These are phyloP conservation scores for Rallus crepitans DNA, from an alignment of 2,797 vertebrate species.

Conservation along the genomic window DNA sequence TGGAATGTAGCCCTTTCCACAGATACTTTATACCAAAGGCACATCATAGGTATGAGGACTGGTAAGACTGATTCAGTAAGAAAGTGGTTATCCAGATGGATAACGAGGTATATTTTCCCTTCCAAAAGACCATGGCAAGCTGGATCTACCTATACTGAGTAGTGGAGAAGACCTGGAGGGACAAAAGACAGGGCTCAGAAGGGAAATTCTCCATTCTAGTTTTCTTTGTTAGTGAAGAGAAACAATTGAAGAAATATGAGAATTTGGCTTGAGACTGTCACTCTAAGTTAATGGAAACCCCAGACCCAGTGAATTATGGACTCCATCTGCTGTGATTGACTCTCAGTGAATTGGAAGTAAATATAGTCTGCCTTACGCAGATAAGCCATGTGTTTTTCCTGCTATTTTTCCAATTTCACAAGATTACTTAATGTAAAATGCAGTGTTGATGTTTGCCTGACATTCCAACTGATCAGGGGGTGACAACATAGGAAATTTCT, in stretches of 20 bases:
- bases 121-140: not conserved
- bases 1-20: not conserved
- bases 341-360: not conserved
- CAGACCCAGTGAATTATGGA: slow-evolving; percentile 1
- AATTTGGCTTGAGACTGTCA: not conserved
- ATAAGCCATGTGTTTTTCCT: not conserved
- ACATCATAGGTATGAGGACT: not conserved
- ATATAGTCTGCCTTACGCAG: not conserved
- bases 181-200: not conserved
- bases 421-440: not conserved
- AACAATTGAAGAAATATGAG: not conserved
- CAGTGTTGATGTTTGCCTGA: not conserved
- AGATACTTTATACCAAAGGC: not conserved
- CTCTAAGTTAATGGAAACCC: slow-evolving; percentile 6
- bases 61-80: not conserved
- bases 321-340: not conserved
- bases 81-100: not conserved
- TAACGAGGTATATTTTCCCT: not conserved
- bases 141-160: not conserved
- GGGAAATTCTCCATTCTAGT: not conserved
- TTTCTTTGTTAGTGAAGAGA: not conserved
- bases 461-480: not conserved
- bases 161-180: not conserved
- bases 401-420: not conserved
- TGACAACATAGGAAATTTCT: not conserved